A percentile compares a stretch with the other conserved stretches of the same genome.
These are phyloP conservation scores for Drosophila trapezifrons DNA, from an alignment of 1,140 invertebrate genomes.

Conservation along the genomic window DNA sequence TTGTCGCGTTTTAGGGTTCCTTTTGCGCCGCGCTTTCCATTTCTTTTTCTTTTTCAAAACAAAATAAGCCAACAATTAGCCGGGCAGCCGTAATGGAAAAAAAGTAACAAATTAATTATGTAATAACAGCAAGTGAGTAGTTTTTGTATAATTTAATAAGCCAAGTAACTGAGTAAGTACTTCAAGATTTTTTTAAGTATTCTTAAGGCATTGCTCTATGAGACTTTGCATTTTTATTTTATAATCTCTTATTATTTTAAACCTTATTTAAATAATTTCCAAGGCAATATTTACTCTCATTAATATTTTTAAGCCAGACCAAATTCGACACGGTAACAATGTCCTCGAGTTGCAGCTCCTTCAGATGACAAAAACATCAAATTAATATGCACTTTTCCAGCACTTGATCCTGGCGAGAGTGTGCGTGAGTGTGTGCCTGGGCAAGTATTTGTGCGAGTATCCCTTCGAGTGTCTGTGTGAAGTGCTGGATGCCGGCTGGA, in stretches of 20 bases:
- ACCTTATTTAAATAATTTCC: not conserved
- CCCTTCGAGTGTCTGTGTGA: constrained; percentile 18
- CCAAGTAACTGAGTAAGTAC: too few species aligned
- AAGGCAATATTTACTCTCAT: not conserved
- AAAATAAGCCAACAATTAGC: constrained; percentile 77
- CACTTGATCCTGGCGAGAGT: constrained; percentile 23
- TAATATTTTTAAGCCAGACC: not conserved
- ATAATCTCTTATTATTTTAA: not conserved
- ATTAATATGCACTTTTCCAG: constrained; percentile 66
- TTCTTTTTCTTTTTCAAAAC: constrained; percentile 53
- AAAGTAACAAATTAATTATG: constrained; percentile 36
- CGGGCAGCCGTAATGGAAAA: constrained; percentile 28
- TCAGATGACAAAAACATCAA: constrained; percentile 65
- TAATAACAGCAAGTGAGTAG: constrained; percentile 9
- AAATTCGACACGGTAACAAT: constrained; percentile 25
- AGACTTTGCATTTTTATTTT: too few species aligned
- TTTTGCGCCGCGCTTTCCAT: constrained; percentile 25
- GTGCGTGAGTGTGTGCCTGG: constrained; percentile 14
- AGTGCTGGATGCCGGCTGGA: constrained; percentile 19
- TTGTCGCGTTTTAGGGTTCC: constrained; percentile 50
- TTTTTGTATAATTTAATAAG: too few species aligned
- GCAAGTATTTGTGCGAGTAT: constrained; percentile 10
- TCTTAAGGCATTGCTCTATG: too few species aligned
- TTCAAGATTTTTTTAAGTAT: too few species aligned
- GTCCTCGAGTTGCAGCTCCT: constrained; percentile 32